Base-by-base conservation (phyloP, 2,797 vertebrate genomes). In the Micromesistius poutassou region DNA sequence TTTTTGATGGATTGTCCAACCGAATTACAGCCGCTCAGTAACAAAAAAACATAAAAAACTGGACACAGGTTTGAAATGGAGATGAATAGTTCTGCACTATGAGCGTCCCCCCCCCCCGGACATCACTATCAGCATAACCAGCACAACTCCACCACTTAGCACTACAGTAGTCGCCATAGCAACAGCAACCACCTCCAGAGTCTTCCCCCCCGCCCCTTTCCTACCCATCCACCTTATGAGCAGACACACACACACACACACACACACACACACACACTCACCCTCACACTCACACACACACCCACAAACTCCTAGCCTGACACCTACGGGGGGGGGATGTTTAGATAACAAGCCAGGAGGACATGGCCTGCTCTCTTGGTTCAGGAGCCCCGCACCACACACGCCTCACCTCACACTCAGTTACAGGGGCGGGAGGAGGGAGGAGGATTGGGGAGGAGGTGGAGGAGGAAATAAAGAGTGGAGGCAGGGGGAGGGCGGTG, bases 1-100 rank as follows among this genome's bases (percentile, higher is more conserved):
- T 66, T 46, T 76, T 76, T 76, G 85, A 85, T 74, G 74, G 74
- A 83, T 82, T 28, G 74, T 73, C 79, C 72, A 78, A 73, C 80
- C 79, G 77, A 82, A 80, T 40, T 79, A 76, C 79, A 84, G 77
- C 80, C 62, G 76, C 50, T 80, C 78, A 72, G 76, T 85, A 78
- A n/a, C n/a, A n/a, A 86, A 81, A 78, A 22, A 22, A 55, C 16
- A 62, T 1, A 62, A 19, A 62, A 62, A 7, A 62, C 55, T 62
- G 72, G 72, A 79, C 79, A 84, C 82, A 83, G 81, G 85, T 84
- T 87, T 85, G 76, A 86, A 91, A 91, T 90, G 86, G 84, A 90
- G 84, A 92, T 91, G 90, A 81, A 91, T 91, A 90, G 86, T 79
- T 83, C 85, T 84, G 79, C 85, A 87, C 80, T 80, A 84, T 7